Base-by-base conservation (phyloP, 2,797 vertebrate species). In the Tenualosa thibaudeaui region DNA sequence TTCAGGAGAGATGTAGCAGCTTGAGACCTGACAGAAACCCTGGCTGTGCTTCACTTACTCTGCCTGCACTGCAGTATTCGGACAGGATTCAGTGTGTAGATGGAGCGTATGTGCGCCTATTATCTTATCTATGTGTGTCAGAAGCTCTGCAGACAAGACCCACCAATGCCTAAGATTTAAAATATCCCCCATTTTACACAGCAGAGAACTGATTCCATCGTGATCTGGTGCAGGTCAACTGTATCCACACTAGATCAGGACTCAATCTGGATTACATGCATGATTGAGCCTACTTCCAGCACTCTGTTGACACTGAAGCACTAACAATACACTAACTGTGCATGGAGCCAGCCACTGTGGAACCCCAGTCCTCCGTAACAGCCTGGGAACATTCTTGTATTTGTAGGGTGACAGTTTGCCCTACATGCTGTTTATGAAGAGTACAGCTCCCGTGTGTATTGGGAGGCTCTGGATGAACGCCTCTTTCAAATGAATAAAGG, bases 401-500 rank as follows among this genome's bases (percentile, higher is more conserved):
- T 31, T 71, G 65, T 6, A 71, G 10, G 65, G 31, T 71, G 65
- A 40, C 13, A 31, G 24, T 37, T 15, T 37, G n/a, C 8, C 13
- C 26, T 71, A 71, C 65, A 71, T 40, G 65, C 65, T 71, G 65
- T 40, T 71, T 71, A 40, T 71, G 65, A 37, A 5, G 26, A 5
- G 65, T 7, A 15, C 65, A 17, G 65, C 31, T 15, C 65, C 12
- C 12, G 10, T 13, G 26, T 31, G 10, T 37, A 31, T 17, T 37
- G 65, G 8, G 65, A 37, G 26, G 65, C 65, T 71, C 3, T 40
- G 26, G 26, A 71, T 71, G 31, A 71, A 3, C 65, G 65, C 65
- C 65, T 71, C 65, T 37, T 71, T 40, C 31, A 71, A 71, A 37
- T 40, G 65, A 37, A 71, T 71, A 71, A 71, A 71, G 26, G 65